phyloP scores from a whole-genome alignment of 2,888 invertebrate genomes.

The Ariolimax columbianus region DNA sequence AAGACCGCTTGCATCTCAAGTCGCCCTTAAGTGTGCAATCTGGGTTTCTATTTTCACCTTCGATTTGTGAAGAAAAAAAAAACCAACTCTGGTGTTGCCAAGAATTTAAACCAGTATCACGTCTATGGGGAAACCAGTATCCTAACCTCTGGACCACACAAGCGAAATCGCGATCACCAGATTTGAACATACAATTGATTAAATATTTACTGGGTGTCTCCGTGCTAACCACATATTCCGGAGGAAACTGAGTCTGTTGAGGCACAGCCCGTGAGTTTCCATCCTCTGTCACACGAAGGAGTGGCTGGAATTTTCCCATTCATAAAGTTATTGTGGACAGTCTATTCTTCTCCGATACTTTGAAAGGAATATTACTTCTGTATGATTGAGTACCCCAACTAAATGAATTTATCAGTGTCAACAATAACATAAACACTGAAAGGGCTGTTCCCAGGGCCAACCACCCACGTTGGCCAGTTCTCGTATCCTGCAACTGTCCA shows the following conservation, averaged over 20 bases:
- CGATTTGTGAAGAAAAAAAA: no score
- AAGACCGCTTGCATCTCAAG: no score
- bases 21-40: no score
- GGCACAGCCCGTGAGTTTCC: background rate
- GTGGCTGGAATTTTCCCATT: background rate
- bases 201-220: background rate
- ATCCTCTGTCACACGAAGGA: background rate
- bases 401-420: background rate
- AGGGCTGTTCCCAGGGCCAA: background rate
- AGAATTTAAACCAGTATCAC: no score
- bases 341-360: background rate
- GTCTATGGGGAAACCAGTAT: no score
- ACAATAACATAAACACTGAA: background rate
- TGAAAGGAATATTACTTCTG: background rate
- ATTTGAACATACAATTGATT: background rate
- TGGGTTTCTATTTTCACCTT: no score
- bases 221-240: background rate
- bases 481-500: background rate
- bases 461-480: slow-evolving; percentile 1
- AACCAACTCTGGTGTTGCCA: no score
- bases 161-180: background rate
- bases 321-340: background rate
- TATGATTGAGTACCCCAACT: background rate
- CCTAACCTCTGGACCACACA: no score
- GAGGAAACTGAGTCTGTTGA: background rate